These are phyloP conservation scores for Melanaphis sacchari DNA, from an alignment of 1,140 invertebrate species.

Conservation along the genomic window DNA sequence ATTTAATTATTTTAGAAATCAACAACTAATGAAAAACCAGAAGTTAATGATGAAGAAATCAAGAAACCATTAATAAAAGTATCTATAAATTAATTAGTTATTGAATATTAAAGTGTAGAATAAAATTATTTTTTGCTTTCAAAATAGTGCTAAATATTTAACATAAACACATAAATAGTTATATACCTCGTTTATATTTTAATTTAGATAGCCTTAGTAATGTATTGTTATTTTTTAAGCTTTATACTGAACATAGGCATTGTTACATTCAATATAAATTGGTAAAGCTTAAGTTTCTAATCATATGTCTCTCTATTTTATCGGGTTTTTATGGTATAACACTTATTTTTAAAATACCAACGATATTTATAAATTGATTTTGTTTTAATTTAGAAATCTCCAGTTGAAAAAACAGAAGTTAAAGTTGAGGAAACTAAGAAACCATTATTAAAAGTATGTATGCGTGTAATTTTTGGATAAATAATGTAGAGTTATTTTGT, in stretches of 20 bases:
- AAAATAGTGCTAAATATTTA: not conserved
- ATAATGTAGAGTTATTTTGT: not conserved
- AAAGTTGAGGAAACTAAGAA: constrained; percentile 23
- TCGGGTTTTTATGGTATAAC: not conserved
- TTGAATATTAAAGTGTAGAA: not conserved
- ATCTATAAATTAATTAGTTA: not conserved
- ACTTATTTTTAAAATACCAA: not conserved
- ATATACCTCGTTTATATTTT: no score
- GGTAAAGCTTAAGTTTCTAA: not conserved
- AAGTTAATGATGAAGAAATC: not conserved
- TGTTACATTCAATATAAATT: not conserved
- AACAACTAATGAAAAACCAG: not conserved
- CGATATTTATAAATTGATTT: not conserved
- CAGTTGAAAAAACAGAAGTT: not conserved
- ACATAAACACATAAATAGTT: no score
- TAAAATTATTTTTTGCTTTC: not conserved
- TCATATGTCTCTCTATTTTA: not conserved
- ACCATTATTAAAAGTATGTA: constrained; percentile 37
- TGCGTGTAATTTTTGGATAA: not conserved
- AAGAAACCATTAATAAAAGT: constrained; percentile 22
- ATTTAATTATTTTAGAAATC: not conserved
- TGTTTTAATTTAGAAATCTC: constrained; percentile 19
- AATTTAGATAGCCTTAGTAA: not conserved
- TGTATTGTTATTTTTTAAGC: not conserved
- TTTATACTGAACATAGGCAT: not conserved